Conservation (phyloP, 2,797 vertebrate species). For the Catharus ustulatus region DNA sequence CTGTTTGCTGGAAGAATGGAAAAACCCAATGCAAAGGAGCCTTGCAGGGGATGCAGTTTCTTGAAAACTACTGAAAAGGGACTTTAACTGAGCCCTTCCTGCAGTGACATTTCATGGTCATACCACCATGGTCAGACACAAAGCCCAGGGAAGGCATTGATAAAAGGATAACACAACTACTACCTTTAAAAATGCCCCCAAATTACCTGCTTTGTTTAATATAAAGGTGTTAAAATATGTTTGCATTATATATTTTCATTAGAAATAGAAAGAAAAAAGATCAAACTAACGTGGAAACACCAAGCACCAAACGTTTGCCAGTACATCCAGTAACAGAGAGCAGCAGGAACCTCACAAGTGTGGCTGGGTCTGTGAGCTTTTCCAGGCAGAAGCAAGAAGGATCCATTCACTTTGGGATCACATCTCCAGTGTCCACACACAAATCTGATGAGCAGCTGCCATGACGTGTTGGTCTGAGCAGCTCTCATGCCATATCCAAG, state of each 20-base stretch:
- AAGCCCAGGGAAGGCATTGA: background rate
- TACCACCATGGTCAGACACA: background rate
- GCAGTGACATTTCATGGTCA: background rate
- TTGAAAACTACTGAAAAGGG: background rate
- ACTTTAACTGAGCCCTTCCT: background rate
- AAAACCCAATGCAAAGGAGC: background rate
- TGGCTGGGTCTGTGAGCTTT: background rate
- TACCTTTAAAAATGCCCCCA: background rate
- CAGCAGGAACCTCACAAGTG: background rate
- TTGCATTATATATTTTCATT: background rate
- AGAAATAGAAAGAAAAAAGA: background rate
- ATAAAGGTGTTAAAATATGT: background rate
- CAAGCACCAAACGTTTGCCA: background rate
- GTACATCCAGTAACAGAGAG: background rate
- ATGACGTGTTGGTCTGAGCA: background rate
- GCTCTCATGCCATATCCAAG: background rate
- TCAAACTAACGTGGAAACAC: background rate
- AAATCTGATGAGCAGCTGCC: background rate
- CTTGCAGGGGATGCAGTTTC: background rate
- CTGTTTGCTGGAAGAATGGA: constrained; percentile 8
- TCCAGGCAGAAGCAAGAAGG: background rate
- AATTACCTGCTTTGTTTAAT: background rate
- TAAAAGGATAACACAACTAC: background rate
- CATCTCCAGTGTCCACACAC: background rate
- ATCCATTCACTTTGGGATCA: background rate